These are phyloP conservation scores for Arctopsyche grandis DNA, from an alignment of 1,140 invertebrate species.

Conservation along the genomic window DNA sequence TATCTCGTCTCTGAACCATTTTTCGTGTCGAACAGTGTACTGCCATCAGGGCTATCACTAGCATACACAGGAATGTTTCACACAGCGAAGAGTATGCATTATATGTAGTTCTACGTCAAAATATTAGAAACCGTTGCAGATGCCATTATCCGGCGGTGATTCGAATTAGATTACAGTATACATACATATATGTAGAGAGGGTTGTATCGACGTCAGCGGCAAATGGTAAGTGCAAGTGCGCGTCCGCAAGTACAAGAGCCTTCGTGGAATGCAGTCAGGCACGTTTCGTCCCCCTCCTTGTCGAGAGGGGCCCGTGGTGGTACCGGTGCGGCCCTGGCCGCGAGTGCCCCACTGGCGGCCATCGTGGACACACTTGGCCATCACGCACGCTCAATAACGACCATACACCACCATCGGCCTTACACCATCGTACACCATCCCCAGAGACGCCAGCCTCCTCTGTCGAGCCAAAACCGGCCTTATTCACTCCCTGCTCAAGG, in stretches of 20 bases:
- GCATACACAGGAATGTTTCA: no score
- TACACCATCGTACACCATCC: neutral
- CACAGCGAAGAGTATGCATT: no score
- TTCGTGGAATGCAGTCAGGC: slow-evolving; percentile 40
- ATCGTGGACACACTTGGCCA: neutral
- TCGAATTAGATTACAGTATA: no score
- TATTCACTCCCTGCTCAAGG: no score
- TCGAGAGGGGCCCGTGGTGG: neutral
- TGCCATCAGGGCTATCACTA: no score
- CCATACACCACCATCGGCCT: neutral
- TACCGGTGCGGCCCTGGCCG: neutral
- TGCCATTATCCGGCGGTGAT: no score
- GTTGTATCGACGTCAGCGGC: no score
- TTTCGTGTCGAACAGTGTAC: no score
- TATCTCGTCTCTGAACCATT: no score
- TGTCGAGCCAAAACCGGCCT: neutral
- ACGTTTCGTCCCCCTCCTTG: slow-evolving; percentile 26
- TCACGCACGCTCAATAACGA: neutral
- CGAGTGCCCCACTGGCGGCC: neutral
- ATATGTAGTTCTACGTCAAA: no score
- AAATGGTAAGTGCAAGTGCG: neutral
- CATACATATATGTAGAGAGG: no score
- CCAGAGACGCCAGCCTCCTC: neutral
- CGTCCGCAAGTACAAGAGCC: slow-evolving; percentile 40
- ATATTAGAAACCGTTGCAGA: no score